Percentiles rank a stretch among this genome's conserved stretches.
These are phyloP conservation scores for Sepioteuthis lessoniana DNA, from an alignment of 2,888 invertebrate genomes.

Conservation along the genomic window DNA sequence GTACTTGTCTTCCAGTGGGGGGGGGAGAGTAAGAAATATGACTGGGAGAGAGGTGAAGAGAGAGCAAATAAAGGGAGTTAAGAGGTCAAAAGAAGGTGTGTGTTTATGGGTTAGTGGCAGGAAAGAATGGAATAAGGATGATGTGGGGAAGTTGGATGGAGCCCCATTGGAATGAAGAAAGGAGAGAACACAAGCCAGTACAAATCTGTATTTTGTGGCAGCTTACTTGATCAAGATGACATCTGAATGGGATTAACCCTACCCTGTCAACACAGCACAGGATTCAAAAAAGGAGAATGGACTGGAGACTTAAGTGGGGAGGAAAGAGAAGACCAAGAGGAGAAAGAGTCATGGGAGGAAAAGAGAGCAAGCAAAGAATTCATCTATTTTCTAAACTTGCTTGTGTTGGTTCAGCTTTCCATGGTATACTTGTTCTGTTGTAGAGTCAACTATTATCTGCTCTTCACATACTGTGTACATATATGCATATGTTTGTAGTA, in stretches of 20 bases:
- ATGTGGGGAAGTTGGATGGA: background rate
- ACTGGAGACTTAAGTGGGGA: slow-evolving; percentile 33
- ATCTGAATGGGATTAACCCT: slow-evolving; percentile 33
- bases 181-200: background rate
- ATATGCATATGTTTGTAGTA: background rate
- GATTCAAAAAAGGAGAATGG: background rate
- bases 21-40: background rate
- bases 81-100: background rate
- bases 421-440: background rate
- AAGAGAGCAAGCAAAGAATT: slow-evolving; percentile 33
- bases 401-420: background rate
- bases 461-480: background rate
- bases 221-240: slow-evolving; percentile 33
- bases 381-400: background rate
- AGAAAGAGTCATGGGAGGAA: background rate
- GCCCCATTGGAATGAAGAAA: slow-evolving; percentile 10
- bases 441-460: background rate
- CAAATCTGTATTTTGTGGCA: slow-evolving; percentile 12
- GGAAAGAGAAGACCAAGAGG: background rate
- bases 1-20: background rate
- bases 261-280: slow-evolving; percentile 33
- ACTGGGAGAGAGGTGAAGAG: background rate
- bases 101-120: slow-evolving; percentile 5
- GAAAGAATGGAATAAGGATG: background rate
- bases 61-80: background rate